Conservation (phyloP, 2,113 vertebrate species). For the Passer montanus region DNA sequence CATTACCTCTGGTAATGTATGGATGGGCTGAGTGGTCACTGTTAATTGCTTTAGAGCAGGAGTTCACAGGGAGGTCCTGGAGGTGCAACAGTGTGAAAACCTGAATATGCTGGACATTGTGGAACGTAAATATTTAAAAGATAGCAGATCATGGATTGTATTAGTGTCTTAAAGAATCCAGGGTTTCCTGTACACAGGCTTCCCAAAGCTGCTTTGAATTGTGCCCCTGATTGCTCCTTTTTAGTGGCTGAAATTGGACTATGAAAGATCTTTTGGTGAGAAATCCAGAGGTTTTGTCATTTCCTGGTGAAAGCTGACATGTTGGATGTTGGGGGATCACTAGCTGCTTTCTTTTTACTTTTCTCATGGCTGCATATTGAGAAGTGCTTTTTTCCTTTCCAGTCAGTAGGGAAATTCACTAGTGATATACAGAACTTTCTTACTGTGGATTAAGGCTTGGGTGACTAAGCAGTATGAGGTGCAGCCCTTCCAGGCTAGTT, state of each 20-base stretch:
- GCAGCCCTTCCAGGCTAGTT: background rate
- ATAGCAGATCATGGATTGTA: fast-evolving
- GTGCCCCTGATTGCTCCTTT: background rate
- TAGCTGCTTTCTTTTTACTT: background rate
- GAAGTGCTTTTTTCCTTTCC: background rate
- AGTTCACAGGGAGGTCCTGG: background rate
- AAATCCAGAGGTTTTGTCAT: background rate
- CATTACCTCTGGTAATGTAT: fast-evolving
- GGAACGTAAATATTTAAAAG: background rate
- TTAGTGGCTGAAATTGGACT: background rate
- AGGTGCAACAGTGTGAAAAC: background rate
- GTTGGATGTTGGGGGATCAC: background rate
- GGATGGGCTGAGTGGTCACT: fast-evolving
- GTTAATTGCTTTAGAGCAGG: background rate
- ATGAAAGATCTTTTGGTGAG: background rate
- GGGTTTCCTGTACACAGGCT: background rate
- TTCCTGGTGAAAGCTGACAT: background rate
- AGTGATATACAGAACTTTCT: background rate
- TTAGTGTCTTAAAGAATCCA: background rate
- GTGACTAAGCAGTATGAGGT: background rate
- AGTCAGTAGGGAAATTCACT: background rate
- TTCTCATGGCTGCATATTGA: background rate
- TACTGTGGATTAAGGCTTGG: background rate
- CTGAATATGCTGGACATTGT: background rate
- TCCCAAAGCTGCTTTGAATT: background rate